Conservation (phyloP, 2,888 invertebrate genomes). For the Timema cristinae region DNA sequence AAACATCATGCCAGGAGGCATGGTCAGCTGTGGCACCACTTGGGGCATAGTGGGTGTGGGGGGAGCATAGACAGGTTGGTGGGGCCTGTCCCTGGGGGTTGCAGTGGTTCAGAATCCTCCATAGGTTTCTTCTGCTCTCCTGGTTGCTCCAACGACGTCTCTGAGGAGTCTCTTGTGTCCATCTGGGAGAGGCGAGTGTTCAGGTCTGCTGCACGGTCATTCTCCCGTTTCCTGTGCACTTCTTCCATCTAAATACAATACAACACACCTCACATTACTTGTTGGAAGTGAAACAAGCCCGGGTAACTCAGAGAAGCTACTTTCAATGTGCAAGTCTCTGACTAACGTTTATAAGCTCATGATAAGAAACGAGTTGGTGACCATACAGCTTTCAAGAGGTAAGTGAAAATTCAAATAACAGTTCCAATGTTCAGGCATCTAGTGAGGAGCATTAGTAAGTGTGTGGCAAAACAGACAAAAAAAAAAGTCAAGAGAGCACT, state of each 20-base stretch:
- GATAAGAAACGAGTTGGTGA: no score
- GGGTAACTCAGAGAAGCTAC: no score
- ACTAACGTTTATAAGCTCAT: no score
- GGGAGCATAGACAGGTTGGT: slow-evolving; percentile 26
- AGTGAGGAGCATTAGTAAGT: no score
- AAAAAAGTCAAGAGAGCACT: no score
- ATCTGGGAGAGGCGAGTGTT: slow-evolving; percentile 49
- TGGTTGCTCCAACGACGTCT: slow-evolving; percentile 25
- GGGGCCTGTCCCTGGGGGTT: slow-evolving; percentile 28
- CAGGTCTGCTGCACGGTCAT: slow-evolving; percentile 60
- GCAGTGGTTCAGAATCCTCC: slow-evolving; percentile 38
- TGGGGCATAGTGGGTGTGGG: slow-evolving; percentile 30
- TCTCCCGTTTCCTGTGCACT: slow-evolving; percentile 70
- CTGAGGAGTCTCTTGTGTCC: slow-evolving; percentile 43
- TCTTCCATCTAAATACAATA: slow-evolving; percentile 62
- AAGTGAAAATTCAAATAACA: no score
- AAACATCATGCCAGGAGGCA: slow-evolving; percentile 45
- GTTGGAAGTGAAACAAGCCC: no score
- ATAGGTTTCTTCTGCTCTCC: slow-evolving; percentile 33
- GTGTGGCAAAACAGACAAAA: no score
- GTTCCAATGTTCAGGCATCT: no score
- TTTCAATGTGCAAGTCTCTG: no score
- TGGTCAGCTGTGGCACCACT: slow-evolving; percentile 21
- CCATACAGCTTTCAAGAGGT: no score
- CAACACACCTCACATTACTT: no score